These are phyloP conservation scores for Eutrigla gurnardus DNA, from an alignment of 2,797 vertebrate species.

Conservation along the genomic window DNA sequence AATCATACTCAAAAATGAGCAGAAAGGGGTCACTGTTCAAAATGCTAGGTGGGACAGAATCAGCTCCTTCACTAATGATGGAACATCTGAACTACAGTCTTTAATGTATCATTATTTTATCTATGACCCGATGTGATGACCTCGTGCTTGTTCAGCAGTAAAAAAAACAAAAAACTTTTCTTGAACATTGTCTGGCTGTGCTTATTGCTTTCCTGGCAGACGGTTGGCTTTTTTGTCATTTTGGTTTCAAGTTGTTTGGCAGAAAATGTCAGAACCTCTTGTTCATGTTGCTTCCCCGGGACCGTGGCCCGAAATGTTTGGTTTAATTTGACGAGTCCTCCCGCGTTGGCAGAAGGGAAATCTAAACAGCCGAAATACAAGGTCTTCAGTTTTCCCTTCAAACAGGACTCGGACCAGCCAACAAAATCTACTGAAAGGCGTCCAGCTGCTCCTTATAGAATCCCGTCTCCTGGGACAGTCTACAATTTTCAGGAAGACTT, in stretches of 20 bases:
- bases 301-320: slow-evolving; percentile 74
- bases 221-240: slow-evolving; percentile 26
- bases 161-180: not conserved
- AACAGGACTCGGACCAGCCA: slow-evolving; percentile 32
- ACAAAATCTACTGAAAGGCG: slow-evolving; percentile 40
- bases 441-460: slow-evolving; percentile 57
- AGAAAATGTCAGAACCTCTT: slow-evolving; percentile 64
- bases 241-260: slow-evolving; percentile 59
- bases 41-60: not conserved
- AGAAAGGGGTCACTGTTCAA: not conserved
- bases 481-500: slow-evolving; percentile 78
- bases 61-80: not conserved
- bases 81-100: slow-evolving; percentile 12
- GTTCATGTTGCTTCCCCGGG: slow-evolving; percentile 70
- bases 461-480: slow-evolving; percentile 51
- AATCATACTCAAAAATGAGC: not conserved
- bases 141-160: slow-evolving; percentile 33
- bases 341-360: slow-evolving; percentile 55
- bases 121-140: not conserved
- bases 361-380: slow-evolving; percentile 43
- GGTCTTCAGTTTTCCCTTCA: slow-evolving; percentile 52
- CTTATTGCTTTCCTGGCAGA: slow-evolving; percentile 34
- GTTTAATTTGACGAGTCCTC: slow-evolving; percentile 61
- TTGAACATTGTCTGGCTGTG: slow-evolving; percentile 17
- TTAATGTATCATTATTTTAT: slow-evolving; percentile 1